Evolutionary conservation across 2,888 invertebrate species (phyloP), one percentile per base, ranked within the genome.

Genomic region (Pharmacophagus antenor): DNA sequence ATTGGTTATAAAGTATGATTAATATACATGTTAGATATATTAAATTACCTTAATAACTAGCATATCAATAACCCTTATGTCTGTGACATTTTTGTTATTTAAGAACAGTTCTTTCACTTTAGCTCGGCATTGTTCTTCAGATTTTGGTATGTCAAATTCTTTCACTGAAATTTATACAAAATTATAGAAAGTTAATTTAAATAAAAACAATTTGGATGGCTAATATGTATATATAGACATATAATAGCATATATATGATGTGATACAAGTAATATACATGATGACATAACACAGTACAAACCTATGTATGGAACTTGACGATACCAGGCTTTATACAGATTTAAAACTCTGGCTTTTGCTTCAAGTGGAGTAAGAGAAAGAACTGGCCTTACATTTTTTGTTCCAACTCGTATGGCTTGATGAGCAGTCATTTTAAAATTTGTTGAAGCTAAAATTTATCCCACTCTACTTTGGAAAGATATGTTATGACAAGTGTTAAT

Each of bases 281-380:
- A 88, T 89, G 88, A 88, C 88, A 89, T 89, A 88, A 89, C 79
- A 84, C 70, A 68, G 60, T 71, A 92, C 94, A 91, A 91, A 97
- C 98, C 94, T 74, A 98, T 92, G 80, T 94, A 95, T 7, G 98
- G 98, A 63, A 98, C 92, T 85, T 98, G 97, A 67, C 98, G 94
- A 85, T 95, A 97, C 98, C 98, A 99, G 59, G 97, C 95, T 89
- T 95, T 97, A 84, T 98, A 99, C 58, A 99, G 92, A 82, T 94
- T 96, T 8, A 98, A 78, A 1, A 96, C 98, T 80, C 98, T 93
- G 76, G 92, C 92, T 70, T 93, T 94, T 1, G 98, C 97, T 81
- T 98, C 98, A 3, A 85, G 91, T 47, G 87, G 89, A 79, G 94
- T 94, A 56, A 94, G 72, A 0, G 98, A 98, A 65, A 98, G 91